Conservation (phyloP, 2,888 invertebrate genomes). For the Lochmaea capreae region DNA sequence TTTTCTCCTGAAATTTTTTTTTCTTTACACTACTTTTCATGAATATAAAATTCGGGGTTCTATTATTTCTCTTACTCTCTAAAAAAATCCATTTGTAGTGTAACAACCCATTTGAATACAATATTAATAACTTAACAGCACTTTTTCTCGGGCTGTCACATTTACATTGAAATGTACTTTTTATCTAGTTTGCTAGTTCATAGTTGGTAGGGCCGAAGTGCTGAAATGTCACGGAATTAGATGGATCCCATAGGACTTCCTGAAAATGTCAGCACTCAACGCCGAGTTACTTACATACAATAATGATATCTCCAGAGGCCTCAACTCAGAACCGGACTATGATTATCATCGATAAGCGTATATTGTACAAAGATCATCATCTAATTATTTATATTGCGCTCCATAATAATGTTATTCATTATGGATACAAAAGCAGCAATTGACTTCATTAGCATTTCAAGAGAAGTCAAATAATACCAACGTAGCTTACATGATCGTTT, state of each 20-base stretch:
- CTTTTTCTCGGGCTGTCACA: constrained; percentile 45
- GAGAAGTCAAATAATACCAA: too few species aligned
- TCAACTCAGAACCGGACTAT: constrained; percentile 28
- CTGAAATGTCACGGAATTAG: constrained; percentile 64
- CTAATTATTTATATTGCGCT: too few species aligned
- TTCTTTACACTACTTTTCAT: background rate
- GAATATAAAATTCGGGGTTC: background rate
- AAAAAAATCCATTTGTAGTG: background rate
- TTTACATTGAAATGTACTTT: constrained; percentile 41
- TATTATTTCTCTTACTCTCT: background rate
- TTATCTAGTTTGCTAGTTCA: constrained; percentile 19
- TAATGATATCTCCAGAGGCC: constrained; percentile 61
- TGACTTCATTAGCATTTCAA: too few species aligned
- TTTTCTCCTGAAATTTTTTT: too few species aligned
- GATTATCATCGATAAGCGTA: background rate
- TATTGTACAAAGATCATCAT: background rate
- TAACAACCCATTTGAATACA: background rate
- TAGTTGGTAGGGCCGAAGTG: constrained; percentile 56
- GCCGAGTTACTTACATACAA: constrained; percentile 63
- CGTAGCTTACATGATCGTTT: too few species aligned
- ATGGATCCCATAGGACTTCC: constrained; percentile 62
- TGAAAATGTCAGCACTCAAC: constrained; percentile 65
- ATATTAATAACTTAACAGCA: constrained; percentile 50
- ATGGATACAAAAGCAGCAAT: too few species aligned
- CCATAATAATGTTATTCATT: too few species aligned